These are phyloP conservation scores for Chaetogeoica ovagalla DNA, from an alignment of 2,888 invertebrate species.

Conservation along the genomic window DNA sequence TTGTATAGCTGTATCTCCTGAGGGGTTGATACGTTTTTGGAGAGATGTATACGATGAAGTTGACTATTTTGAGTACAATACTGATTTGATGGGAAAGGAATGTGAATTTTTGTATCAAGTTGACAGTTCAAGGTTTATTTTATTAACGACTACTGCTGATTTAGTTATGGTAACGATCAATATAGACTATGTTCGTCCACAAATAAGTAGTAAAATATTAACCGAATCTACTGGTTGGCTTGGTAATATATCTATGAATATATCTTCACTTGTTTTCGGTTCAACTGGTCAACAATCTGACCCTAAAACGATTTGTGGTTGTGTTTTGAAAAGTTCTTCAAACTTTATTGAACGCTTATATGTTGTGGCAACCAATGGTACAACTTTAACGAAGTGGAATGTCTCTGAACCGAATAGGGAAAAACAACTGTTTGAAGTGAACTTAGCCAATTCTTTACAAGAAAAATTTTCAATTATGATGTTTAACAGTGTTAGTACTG, in stretches of 20 bases:
- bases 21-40: constrained; percentile 93
- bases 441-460: constrained; percentile 40
- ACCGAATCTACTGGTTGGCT: constrained; percentile 80
- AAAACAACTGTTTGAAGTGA: constrained; percentile 48
- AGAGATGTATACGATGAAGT: constrained; percentile 85
- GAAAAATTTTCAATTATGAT: constrained; percentile 51
- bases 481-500: constrained; percentile 49
- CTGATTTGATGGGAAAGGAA: constrained; percentile 79
- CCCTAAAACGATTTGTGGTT: constrained; percentile 45
- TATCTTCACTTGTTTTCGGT: constrained; percentile 81
- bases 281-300: constrained; percentile 40
- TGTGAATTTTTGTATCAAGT: constrained; percentile 74
- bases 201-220: constrained; percentile 69
- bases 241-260: constrained; percentile 80
- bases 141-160: constrained; percentile 85
- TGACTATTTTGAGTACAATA: constrained; percentile 79
- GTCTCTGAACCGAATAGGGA: constrained; percentile 38
- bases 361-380: constrained; percentile 41
- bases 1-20: constrained; percentile 90
- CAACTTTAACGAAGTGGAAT: constrained; percentile 49
- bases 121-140: constrained; percentile 74
- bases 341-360: constrained; percentile 21
- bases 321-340: constrained; percentile 33
- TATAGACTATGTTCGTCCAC: constrained; percentile 69
- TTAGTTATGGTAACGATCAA: constrained; percentile 69